A percentile compares a stretch with the other conserved stretches of the same genome.
These are phyloP conservation scores for Malurus cyaneus DNA, from an alignment of 2,113 vertebrate genomes.

Conservation along the genomic window DNA sequence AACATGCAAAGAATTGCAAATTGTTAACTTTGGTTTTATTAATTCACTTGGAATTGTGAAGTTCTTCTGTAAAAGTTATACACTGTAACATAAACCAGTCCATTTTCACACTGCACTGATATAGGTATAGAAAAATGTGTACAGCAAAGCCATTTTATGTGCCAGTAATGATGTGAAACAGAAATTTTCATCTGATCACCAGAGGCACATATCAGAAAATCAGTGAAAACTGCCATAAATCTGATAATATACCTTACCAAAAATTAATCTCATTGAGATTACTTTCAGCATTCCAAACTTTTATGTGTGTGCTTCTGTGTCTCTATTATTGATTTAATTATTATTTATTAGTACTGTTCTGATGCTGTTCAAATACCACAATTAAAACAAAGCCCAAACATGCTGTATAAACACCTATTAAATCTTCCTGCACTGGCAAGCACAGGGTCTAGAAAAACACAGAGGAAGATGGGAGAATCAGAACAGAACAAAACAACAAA, in stretches of 20 bases:
- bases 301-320: background rate
- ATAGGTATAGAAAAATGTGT: background rate
- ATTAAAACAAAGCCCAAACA: background rate
- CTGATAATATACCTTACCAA: conserved; percentile 4
- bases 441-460: background rate
- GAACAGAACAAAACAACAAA: background rate
- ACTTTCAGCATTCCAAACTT: conserved; percentile 9
- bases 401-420: conserved; percentile 5
- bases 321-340: conserved; percentile 30
- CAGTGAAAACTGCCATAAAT: background rate
- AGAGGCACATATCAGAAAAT: background rate
- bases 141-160: background rate
- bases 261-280: conserved; percentile 21
- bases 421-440: background rate
- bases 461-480: background rate
- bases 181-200: background rate
- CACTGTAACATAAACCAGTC: background rate
- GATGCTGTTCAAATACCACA: background rate
- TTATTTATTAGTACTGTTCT: conserved; percentile 2
- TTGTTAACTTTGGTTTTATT: background rate
- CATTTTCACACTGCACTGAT: background rate
- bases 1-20: background rate
- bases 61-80: background rate
- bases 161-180: background rate
- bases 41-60: background rate